Percentiles rank a stretch among this genome's conserved stretches.
Conservation (phyloP, 2,888 invertebrate species). For the Hirtodrosophila confusa region DNA sequence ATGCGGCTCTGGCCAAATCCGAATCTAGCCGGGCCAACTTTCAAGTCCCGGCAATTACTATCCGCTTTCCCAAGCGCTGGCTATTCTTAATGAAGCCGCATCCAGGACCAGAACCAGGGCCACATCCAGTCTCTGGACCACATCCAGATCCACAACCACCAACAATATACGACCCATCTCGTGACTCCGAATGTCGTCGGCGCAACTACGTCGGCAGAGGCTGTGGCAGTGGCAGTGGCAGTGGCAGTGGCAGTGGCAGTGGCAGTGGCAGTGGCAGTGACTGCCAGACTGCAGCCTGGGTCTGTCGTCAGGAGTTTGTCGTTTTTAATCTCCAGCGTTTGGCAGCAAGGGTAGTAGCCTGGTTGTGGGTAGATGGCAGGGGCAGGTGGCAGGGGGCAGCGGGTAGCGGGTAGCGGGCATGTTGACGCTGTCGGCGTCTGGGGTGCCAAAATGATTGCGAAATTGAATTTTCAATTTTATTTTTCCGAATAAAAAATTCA, state of each 20-base stretch:
- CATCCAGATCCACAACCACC: constrained; percentile 24
- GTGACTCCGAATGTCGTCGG: constrained; percentile 36
- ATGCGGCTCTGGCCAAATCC: constrained; percentile 19
- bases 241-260: constrained; percentile 1
- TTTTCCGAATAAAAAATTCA: constrained; percentile 74
- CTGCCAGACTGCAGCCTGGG: background rate
- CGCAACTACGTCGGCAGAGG: constrained; percentile 1
- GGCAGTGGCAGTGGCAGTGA: constrained; percentile 1
- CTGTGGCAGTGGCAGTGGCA: constrained; percentile 5
- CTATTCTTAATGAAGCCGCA: constrained; percentile 46
- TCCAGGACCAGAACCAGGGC: constrained; percentile 19
- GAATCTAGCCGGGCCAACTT: constrained; percentile 53
- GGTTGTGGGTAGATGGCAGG: background rate
- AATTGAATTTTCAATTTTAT: constrained; percentile 78
- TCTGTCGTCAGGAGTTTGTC: constrained; percentile 64
- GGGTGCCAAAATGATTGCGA: constrained; percentile 77
- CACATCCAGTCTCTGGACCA: constrained; percentile 11
- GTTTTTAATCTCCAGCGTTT: constrained; percentile 63
- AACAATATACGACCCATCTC: constrained; percentile 19
- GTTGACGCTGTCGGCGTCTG: constrained; percentile 36
- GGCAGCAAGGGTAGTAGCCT: constrained; percentile 38
- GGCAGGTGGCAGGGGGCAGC: too few species aligned
- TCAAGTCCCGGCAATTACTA: constrained; percentile 67
- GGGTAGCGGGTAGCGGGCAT: constrained; percentile 19
- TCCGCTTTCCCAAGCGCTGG: constrained; percentile 35